Evolutionary conservation across 2,113 vertebrate genomes (phyloP), one percentile per base, ranked within the genome.

Genomic region (Phrynocephalus versicolor): DNA sequence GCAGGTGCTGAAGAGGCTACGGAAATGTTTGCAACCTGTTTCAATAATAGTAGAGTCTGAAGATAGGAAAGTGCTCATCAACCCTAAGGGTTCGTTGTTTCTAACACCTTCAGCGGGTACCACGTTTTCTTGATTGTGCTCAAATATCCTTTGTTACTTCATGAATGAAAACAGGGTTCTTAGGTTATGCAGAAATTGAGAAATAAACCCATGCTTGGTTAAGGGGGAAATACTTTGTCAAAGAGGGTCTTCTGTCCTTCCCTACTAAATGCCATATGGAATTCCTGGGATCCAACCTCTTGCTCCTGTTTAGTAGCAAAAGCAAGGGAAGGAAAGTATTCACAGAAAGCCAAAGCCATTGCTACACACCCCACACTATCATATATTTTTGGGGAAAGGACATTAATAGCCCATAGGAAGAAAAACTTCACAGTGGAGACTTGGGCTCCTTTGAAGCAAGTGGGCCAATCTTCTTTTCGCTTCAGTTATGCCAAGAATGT

Each of bases 161-260:
- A 0, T 77, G 85, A 0, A 41, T 19, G 30, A 7, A 51, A 18
- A 88, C 35, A 21, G 6, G 6, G 72, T 75, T 18, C 74, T 62
- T n/a, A 69, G n/a, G 67, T 84, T 79, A 81, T 7, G 88, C 33
- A 19, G 69, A 75, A 14, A 1, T n/a, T 79, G 75, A 87, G 8
- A 84, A 85, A 90, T 81, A 8, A 84, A 23, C 15, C n/a, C 79
- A 30, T 82, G 65, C 55, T 21, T 7, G 16, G 9, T 64, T 51
- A 58, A 30, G 76, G 85, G 57, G 83, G 81, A 87, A 87, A 23
- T 77, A 88, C 82, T 18, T 18, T 86, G 83, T 25, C 73, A 90
- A 87, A 83, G 65, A 2, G 35, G 35, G 62, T 70, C 51, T 30
- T 57, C 35, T 4, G 9, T 30, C 55, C 5, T 1, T 88, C 9